Evolutionary conservation across 2,888 invertebrate genomes (phyloP).

Genomic region (Heliothis peltigera): DNA sequence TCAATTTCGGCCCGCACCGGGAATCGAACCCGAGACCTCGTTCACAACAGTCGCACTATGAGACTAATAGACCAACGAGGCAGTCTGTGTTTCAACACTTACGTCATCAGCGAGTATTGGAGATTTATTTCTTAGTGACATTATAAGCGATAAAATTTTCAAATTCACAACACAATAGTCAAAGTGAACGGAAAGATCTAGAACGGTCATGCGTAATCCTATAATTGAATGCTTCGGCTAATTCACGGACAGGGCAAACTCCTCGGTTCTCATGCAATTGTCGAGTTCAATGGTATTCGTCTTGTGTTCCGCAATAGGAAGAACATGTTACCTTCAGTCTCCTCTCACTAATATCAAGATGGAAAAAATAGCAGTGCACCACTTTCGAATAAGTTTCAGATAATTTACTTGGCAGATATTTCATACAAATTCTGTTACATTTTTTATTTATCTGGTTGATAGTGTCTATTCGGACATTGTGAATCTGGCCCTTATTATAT

Average conservation of each 20-base stretch:
- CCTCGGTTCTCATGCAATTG: slow-evolving; percentile 21
- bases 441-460: too few species aligned
- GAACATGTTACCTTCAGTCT: neutral
- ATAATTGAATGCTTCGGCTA: slow-evolving; percentile 57
- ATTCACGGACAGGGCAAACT: slow-evolving; percentile 25
- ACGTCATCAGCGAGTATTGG: too few species aligned
- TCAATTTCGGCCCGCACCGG: too few species aligned
- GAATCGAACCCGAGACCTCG: too few species aligned
- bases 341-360: slow-evolving; percentile 1
- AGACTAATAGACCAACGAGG: too few species aligned
- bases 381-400: too few species aligned
- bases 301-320: slow-evolving; percentile 15
- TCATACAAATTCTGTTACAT: too few species aligned
- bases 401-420: too few species aligned
- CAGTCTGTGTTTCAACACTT: neutral
- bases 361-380: neutral
- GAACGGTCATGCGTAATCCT: slow-evolving; percentile 35
- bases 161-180: slow-evolving; percentile 23
- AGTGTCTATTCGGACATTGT: too few species aligned
- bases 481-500: too few species aligned
- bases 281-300: slow-evolving; percentile 10
- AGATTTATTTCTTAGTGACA: neutral
- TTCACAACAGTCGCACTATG: too few species aligned
- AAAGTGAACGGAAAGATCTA: slow-evolving; percentile 36
- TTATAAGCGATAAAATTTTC: slow-evolving; percentile 10